Evolutionary conservation across 2,113 vertebrate genomes (phyloP).

Genomic region (Pongo pygmaeus): DNA sequence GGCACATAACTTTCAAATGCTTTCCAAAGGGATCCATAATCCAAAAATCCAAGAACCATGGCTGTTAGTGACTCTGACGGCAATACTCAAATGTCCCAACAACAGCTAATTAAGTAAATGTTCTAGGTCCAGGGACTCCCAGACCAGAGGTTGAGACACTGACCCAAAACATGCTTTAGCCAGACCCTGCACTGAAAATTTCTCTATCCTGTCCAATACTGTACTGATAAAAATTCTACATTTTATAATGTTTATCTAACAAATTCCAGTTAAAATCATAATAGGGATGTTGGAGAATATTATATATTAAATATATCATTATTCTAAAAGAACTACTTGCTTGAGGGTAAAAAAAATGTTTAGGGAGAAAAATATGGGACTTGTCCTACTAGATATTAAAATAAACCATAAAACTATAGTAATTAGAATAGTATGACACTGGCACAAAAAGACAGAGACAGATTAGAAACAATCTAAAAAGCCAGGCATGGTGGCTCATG

Average conservation of each 20-base stretch:
- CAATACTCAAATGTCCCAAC: not conserved
- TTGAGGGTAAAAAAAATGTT: not conserved
- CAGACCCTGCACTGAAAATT: not conserved
- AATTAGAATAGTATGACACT: slow-evolving; percentile 32
- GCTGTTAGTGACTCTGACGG: not conserved
- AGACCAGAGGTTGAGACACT: not conserved
- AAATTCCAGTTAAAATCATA: slow-evolving; percentile 41
- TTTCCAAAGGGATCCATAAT: slow-evolving; percentile 13
- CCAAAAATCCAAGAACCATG: not conserved
- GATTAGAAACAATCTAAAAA: slow-evolving; percentile 12
- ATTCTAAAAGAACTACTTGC: slow-evolving; percentile 5
- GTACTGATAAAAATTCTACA: slow-evolving; percentile 15
- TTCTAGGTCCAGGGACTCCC: not conserved
- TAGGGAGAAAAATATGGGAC: slow-evolving; percentile 14
- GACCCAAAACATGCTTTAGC: not conserved
- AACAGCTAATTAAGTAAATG: slow-evolving; percentile 3
- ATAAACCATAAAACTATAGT: slow-evolving; percentile 29
- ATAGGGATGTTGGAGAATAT: not conserved
- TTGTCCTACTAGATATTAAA: slow-evolving; percentile 5
- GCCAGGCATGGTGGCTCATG: no score
- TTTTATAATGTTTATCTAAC: not conserved
- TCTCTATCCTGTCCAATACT: not conserved
- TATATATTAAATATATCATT: not conserved
- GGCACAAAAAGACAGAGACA: not conserved
- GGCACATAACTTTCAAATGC: not conserved